Evolutionary conservation across 2,797 vertebrate genomes (phyloP).

Genomic region (Masticophis lateralis): DNA sequence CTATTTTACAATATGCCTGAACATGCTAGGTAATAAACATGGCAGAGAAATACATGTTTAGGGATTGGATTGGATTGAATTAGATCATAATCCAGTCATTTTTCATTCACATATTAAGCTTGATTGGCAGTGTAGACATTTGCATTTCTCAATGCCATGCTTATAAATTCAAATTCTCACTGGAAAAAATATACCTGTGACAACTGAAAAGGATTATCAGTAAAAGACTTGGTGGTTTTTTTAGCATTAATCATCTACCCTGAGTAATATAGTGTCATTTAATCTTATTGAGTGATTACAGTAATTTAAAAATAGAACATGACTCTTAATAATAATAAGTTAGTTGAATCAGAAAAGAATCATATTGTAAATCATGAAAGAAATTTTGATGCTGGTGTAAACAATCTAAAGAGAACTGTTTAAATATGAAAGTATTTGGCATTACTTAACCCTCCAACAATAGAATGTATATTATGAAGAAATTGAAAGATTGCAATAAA

Average conservation of each 20-base stretch:
- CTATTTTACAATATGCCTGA: background rate
- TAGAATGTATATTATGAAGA: background rate
- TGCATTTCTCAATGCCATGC: background rate
- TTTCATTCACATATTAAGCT: conserved; percentile 4
- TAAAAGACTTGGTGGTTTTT: conserved; percentile 24
- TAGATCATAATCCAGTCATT: background rate
- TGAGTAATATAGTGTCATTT: conserved; percentile 21
- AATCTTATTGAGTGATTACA: conserved; percentile 36
- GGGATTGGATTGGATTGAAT: background rate
- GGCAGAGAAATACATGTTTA: background rate
- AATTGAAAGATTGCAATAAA: background rate
- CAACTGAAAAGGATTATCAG: conserved; percentile 10
- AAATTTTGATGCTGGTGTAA: background rate
- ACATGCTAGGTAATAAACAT: background rate
- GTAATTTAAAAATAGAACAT: conserved; percentile 25
- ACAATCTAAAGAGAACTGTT: background rate
- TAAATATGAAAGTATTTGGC: background rate
- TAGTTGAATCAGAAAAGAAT: conserved; percentile 3
- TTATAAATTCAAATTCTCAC: conserved; percentile 30
- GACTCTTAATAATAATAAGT: conserved; percentile 11
- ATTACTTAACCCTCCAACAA: background rate
- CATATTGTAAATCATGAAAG: conserved; percentile 5
- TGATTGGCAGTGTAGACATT: background rate
- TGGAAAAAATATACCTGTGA: conserved; percentile 7
- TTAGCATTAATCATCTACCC: conserved; percentile 1